A percentile compares a stretch with the other conserved stretches of the same genome.
phyloP scores from a whole-genome alignment of 1,140 invertebrate genomes.

The Drosophila malerkotliana region DNA sequence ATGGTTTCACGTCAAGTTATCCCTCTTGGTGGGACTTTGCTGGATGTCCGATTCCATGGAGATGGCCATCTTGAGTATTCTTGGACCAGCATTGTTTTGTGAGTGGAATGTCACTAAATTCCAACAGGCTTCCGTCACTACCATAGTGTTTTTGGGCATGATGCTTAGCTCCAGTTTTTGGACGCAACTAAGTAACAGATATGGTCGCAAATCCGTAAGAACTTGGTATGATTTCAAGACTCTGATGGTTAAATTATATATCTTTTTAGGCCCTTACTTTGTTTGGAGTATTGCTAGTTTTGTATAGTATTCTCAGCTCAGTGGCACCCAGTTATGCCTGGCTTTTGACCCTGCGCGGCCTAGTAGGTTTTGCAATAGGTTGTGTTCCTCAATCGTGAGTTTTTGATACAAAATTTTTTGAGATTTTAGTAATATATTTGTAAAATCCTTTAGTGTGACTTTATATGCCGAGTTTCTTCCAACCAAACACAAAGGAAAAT shows the following conservation, averaged over 20 bases:
- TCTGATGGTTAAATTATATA: not conserved
- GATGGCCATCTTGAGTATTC: slow-evolving; percentile 97
- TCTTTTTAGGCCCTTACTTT: slow-evolving; percentile 82
- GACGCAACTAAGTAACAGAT: slow-evolving; percentile 97
- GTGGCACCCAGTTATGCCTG: slow-evolving; percentile 96
- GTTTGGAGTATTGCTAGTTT: slow-evolving; percentile 94
- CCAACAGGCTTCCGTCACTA: slow-evolving; percentile 88
- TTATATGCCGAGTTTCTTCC: slow-evolving; percentile 98
- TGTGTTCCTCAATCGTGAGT: slow-evolving; percentile 97
- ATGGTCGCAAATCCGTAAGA: slow-evolving; percentile 93
- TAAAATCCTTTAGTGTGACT: slow-evolving; percentile 90
- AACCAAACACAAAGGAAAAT: slow-evolving; percentile 95
- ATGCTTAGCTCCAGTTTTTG: slow-evolving; percentile 98
- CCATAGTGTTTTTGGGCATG: slow-evolving; percentile 97
- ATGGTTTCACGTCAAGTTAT: slow-evolving; percentile 96
- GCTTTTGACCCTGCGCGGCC: slow-evolving; percentile 94
- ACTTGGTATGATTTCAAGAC: too few species aligned
- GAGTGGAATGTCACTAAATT: slow-evolving; percentile 95
- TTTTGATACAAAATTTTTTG: not conserved
- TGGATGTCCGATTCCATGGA: slow-evolving; percentile 99
- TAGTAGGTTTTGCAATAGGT: slow-evolving; percentile 98
- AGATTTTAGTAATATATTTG: not conserved
- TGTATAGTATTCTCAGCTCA: slow-evolving; percentile 95
- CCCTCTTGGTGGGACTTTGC: slow-evolving; percentile 93
- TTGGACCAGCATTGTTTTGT: slow-evolving; percentile 96